Evolutionary conservation across 2,888 invertebrate species (phyloP).

Genomic region (Plutella xylostella): DNA sequence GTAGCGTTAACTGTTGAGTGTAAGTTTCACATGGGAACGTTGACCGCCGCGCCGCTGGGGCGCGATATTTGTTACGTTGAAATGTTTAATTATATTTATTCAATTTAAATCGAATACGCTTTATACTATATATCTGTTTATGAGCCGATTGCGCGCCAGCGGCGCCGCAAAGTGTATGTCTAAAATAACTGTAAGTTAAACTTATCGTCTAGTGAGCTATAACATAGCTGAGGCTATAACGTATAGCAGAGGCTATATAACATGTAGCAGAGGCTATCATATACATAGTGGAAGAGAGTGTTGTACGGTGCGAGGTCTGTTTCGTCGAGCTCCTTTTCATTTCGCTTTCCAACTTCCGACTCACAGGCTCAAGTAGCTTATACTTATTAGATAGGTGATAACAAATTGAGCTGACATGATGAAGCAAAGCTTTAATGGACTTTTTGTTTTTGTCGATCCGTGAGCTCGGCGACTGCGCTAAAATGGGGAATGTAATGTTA

Average conservation of each 20-base stretch:
- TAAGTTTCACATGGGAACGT: conserved; percentile 37
- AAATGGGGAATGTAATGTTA: conserved; percentile 24
- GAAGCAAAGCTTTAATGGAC: conserved; percentile 56
- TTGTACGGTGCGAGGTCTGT: conserved; percentile 51
- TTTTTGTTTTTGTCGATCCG: background rate
- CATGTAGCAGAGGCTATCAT: no score
- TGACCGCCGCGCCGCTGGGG: conserved; percentile 33
- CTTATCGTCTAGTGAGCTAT: conserved; percentile 36
- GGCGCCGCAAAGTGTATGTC: conserved; percentile 43
- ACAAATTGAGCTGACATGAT: conserved; percentile 57
- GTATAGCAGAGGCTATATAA: no score
- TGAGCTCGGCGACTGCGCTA: conserved; percentile 22
- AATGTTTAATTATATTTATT: conserved; percentile 45
- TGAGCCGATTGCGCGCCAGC: conserved; percentile 27
- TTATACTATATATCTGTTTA: conserved; percentile 53
- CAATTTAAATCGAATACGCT: conserved; percentile 55
- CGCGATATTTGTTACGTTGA: conserved; percentile 30
- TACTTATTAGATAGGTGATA: conserved; percentile 66
- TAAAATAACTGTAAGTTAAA: conserved; percentile 42
- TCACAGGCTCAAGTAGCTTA: conserved; percentile 50
- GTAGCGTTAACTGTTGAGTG: conserved; percentile 46
- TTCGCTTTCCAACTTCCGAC: conserved; percentile 33
- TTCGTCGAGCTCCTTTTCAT: conserved; percentile 40
- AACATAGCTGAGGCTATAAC: conserved; percentile 36
- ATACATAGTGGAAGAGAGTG: no score